Evolutionary conservation across 35 echinoderm and acorn worm genomes (phyloP), one percentile per base, ranked within the genome.

Genomic region (Nesometra sesokonis): DNA sequence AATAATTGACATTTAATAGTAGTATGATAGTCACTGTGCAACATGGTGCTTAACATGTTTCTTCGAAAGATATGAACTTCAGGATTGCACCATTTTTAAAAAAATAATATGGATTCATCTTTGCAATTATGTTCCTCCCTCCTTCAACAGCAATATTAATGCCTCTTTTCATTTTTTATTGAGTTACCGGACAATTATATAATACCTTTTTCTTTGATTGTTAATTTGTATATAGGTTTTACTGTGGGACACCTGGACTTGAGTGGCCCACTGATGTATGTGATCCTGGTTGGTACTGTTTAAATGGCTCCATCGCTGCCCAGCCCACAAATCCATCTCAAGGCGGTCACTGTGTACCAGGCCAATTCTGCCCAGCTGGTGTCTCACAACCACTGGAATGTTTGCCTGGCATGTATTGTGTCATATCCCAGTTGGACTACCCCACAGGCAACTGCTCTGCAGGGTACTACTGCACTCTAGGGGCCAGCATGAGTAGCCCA

Each of bases 251-350:
- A 30, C 92, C 86, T 23, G 95, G 95, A 13, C 86, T 98, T 1
- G 88, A 88, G 46, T 94, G 90, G 80, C 95, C 95, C 35, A 91
- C 92, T 15, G 92, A 77, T 9, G 37, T 80, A 37, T 98, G 95
- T 84, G 95, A 98, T 81, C 80, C 80, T 17, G 95, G 95, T 15
- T 98, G 92, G 95, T 98, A 94, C 89, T 98, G 95, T 32, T 84
- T 91, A 81, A 98, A 98, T 78, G 92, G 95, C 13, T 98, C 95
- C 0, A 84, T 90, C 67, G 94, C 89, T 79, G 91, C 92, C 34
- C 89, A 94, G 79, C 95, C 95, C 11, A 57, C 80, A 19, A 21
- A 89, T 3, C 35, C 92, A 0, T 46, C 36, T 2, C 83, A 98
- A 84, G 95, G 95, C 29, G 95, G 92, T 34, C 87, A 87, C 21